These are phyloP conservation scores for Eriosoma lanigerum DNA, from an alignment of 1,140 invertebrate genomes.

Conservation along the genomic window DNA sequence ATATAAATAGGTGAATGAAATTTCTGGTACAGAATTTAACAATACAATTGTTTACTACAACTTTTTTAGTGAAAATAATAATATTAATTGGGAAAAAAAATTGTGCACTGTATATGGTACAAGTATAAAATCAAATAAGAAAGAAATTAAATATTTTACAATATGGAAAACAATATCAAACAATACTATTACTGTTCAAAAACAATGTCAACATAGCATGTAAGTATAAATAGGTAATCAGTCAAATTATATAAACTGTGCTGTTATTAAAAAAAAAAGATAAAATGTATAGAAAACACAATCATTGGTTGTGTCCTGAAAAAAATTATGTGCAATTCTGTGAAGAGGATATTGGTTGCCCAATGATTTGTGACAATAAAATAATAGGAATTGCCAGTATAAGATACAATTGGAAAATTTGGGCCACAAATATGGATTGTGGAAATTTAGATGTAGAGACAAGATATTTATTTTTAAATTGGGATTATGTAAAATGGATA, in stretches of 20 bases:
- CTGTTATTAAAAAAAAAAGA: too few relatives aligned
- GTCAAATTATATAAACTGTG: too few relatives aligned
- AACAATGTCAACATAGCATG: background rate
- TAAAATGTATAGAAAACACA: background rate
- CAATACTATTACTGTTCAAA: background rate
- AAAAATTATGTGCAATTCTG: constrained; percentile 23
- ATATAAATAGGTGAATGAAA: background rate
- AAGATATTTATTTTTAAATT: constrained; percentile 31
- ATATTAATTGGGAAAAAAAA: background rate
- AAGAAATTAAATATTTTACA: background rate
- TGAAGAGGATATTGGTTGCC: constrained; percentile 38
- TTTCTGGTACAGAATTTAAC: background rate
- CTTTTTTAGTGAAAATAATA: background rate
- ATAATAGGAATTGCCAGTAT: constrained; percentile 33
- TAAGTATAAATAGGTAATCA: background rate
- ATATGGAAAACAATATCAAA: constrained; percentile 25
- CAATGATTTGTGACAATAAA: constrained; percentile 19
- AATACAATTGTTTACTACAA: background rate
- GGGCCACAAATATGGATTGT: background rate
- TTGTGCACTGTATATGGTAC: background rate
- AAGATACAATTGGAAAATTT: constrained; percentile 34
- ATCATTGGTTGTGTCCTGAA: background rate
- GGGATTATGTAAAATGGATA: background rate
- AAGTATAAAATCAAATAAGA: background rate
- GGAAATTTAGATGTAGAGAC: constrained; percentile 20